These are phyloP conservation scores for Carabus problematicus DNA, from an alignment of 2,888 invertebrate species.

Conservation along the genomic window DNA sequence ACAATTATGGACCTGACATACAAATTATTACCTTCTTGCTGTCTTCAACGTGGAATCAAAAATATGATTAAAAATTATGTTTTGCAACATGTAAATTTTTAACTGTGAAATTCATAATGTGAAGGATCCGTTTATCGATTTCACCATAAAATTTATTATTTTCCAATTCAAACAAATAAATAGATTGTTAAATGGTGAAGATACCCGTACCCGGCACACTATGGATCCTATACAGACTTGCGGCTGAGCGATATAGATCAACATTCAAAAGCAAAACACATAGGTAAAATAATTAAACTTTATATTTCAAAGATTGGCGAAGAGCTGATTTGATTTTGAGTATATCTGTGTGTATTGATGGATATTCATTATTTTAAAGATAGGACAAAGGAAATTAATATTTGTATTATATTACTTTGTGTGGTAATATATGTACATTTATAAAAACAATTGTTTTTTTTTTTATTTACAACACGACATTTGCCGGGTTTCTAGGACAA, in stretches of 20 bases:
- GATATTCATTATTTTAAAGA: too few relatives aligned
- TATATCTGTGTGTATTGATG: too few relatives aligned
- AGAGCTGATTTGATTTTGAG: too few relatives aligned
- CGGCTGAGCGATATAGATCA: neutral
- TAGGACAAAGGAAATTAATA: too few relatives aligned
- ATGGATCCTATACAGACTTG: slow-evolving; percentile 1
- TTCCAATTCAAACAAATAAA: neutral
- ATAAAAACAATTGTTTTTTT: too few relatives aligned
- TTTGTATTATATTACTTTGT: too few relatives aligned
- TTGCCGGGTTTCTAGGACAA: too few relatives aligned
- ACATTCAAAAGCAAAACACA: too few relatives aligned
- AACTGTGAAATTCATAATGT: neutral
- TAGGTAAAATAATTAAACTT: too few relatives aligned
- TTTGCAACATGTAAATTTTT: neutral
- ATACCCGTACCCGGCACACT: neutral
- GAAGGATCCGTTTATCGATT: neutral
- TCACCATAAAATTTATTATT: neutral
- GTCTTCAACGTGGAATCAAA: neutral
- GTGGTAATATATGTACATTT: too few relatives aligned
- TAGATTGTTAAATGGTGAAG: slow-evolving; percentile 3
- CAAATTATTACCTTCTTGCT: neutral
- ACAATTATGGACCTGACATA: neutral
- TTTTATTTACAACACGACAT: too few relatives aligned
- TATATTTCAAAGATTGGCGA: too few relatives aligned
- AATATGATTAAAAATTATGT: neutral